phyloP scores from a whole-genome alignment of 2,888 invertebrate species.

The Unio delphinus region DNA sequence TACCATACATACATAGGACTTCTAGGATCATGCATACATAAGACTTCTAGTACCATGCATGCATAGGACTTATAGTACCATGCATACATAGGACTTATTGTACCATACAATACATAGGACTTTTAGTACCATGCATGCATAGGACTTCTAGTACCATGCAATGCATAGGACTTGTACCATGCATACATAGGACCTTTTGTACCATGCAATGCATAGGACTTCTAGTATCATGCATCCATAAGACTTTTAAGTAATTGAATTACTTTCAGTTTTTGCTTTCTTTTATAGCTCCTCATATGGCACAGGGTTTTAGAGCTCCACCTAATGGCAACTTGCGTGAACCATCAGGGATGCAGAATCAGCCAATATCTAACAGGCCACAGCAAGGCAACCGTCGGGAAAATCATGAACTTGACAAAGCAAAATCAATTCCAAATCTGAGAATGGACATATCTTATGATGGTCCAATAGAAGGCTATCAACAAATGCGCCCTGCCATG shows the following conservation, averaged over 20 bases:
- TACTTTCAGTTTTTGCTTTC: not conserved
- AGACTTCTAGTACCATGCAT: too few species aligned
- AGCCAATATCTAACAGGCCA: conserved; percentile 1
- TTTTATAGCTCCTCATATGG: conserved; percentile 30
- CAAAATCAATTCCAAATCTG: conserved; percentile 61
- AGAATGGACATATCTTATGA: conserved; percentile 58
- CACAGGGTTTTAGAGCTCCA: conserved; percentile 28
- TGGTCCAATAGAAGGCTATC: conserved; percentile 21
- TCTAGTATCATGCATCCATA: not conserved
- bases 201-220: too few species aligned
- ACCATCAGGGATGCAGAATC: not conserved
- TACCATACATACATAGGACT: too few species aligned
- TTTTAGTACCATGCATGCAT: too few species aligned
- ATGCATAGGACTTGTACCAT: too few species aligned
- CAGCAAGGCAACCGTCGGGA: conserved; percentile 13
- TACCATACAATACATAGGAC: too few species aligned
- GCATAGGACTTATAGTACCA: not conserved
- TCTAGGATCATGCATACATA: too few species aligned
- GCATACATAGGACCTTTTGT: too few species aligned
- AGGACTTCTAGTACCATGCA: too few species aligned
- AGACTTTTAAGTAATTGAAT: not conserved
- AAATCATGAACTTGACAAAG: conserved; percentile 47
- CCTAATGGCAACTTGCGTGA: conserved; percentile 40
- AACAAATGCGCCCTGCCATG: conserved; percentile 51
- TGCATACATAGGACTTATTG: not conserved